These are phyloP conservation scores for Sclerodermus sp. DNA, from an alignment of 2,888 invertebrate species.

Conservation along the genomic window DNA sequence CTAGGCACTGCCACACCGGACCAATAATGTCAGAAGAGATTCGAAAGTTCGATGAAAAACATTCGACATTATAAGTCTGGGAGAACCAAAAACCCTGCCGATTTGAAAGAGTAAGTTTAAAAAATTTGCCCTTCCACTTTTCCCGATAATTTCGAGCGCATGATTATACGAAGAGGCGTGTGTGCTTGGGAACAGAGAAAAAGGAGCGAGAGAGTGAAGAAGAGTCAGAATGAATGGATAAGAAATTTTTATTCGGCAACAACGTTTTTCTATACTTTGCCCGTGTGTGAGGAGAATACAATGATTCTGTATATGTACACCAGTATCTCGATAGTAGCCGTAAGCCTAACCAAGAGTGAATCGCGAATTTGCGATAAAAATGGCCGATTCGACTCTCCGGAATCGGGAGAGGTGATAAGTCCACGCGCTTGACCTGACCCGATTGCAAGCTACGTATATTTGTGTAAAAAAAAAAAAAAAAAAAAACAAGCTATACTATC, in stretches of 20 bases:
- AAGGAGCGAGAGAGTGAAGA: slow-evolving; percentile 4
- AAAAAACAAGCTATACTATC: no score
- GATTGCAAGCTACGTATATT: background rate
- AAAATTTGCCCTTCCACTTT: no score
- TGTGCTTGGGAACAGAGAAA: no score
- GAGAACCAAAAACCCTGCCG: no score
- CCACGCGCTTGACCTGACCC: background rate
- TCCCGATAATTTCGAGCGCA: no score
- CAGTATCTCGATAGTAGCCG: slow-evolving; percentile 52
- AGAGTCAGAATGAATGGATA: slow-evolving; percentile 1
- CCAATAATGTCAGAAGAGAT: slow-evolving; percentile 30
- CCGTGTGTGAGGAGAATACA: slow-evolving; percentile 33
- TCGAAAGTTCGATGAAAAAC: no score
- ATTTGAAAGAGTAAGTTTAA: no score
- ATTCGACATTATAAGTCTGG: no score
- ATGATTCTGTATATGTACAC: slow-evolving; percentile 52
- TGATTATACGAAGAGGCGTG: no score
- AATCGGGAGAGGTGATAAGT: background rate
- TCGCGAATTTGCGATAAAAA: slow-evolving; percentile 42
- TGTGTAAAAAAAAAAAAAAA: no score
- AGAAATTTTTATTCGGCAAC: slow-evolving; percentile 46
- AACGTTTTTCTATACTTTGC: slow-evolving; percentile 46
- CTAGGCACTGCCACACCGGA: slow-evolving; percentile 50
- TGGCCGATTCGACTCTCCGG: background rate
- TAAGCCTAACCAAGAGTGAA: slow-evolving; percentile 49